These are phyloP conservation scores for Pogonus chalceus DNA, from an alignment of 1,140 invertebrate species.

Conservation along the genomic window DNA sequence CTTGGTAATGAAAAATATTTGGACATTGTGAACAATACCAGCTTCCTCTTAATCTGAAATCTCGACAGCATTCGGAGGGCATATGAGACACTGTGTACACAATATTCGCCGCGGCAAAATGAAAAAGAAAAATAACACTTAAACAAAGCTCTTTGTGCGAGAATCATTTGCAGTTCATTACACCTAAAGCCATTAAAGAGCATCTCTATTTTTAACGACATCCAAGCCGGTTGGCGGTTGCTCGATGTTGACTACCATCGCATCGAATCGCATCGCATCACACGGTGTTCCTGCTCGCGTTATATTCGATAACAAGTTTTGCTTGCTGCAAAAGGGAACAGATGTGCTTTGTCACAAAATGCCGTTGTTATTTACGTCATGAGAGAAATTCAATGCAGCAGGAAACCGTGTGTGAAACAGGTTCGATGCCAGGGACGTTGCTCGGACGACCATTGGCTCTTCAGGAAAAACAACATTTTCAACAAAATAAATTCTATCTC, in stretches of 20 bases:
- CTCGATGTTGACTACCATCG: no score
- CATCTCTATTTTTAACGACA: neutral
- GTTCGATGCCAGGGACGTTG: neutral
- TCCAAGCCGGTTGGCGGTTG: neutral
- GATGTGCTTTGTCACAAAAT: neutral
- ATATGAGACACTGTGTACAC: no score
- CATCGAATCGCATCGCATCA: neutral
- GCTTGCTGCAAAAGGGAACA: neutral
- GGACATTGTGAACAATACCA: no score
- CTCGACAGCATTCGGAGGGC: no score
- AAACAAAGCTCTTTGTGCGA: neutral
- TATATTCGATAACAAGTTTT: constrained; percentile 2
- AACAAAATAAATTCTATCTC: no score
- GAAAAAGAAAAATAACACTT: neutral
- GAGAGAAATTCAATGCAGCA: neutral
- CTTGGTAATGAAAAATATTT: no score
- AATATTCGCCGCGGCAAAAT: neutral
- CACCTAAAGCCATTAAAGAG: neutral
- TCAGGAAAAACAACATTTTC: no score
- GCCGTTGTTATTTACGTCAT: neutral
- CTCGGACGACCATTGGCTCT: no score
- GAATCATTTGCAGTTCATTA: constrained; percentile 5
- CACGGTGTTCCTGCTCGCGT: neutral
- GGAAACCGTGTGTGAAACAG: neutral
- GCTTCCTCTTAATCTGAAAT: no score